Evolutionary conservation across 2,888 invertebrate genomes (phyloP).

Genomic region (Oscheius sp.): DNA sequence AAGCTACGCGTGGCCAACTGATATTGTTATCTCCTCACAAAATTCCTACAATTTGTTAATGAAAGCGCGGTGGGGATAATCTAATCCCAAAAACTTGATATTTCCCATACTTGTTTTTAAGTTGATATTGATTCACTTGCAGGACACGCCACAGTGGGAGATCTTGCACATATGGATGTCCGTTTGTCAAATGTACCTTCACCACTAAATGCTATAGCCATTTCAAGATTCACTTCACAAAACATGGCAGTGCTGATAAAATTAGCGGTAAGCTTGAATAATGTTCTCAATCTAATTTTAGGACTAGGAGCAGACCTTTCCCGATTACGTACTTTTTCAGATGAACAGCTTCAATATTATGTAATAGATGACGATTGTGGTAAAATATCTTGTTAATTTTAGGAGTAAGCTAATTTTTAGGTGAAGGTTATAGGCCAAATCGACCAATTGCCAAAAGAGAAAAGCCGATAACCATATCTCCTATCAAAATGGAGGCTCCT

Average conservation of each 20-base stretch:
- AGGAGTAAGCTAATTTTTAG: no score
- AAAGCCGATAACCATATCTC: no score
- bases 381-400: no score
- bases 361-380: constrained; percentile 55
- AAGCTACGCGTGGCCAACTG: neutral
- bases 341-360: constrained; percentile 25
- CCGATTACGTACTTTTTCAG: no score
- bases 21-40: neutral
- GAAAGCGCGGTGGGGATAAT: no score
- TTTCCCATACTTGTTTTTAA: no score
- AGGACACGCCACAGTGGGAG: constrained; percentile 59
- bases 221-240: constrained; percentile 62
- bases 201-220: constrained; percentile 62
- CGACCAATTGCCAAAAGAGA: no score
- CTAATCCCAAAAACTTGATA: no score
- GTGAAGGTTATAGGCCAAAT: neutral
- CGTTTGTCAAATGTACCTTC: constrained; percentile 57
- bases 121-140: no score
- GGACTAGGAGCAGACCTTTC: constrained; percentile 14
- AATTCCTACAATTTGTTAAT: neutral
- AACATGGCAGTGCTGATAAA: constrained; percentile 48
- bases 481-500: no score
- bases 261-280: neutral
- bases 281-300: neutral
- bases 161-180: constrained; percentile 69